Base-by-base conservation (phyloP, 2,888 invertebrate genomes). In the Plemyria rubiginata region DNA sequence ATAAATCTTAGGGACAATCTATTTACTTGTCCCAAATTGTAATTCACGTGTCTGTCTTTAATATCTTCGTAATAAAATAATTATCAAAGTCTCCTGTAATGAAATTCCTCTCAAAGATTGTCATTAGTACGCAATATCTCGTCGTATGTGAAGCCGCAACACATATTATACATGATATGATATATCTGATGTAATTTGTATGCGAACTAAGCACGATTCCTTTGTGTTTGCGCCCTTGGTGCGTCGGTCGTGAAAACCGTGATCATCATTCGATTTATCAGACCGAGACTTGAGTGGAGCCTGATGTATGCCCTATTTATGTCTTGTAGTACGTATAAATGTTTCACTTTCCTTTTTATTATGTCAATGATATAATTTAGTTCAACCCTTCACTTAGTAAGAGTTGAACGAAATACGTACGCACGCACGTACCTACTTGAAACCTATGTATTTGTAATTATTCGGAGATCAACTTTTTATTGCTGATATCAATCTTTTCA, bases 211-310 rank as follows among this genome's bases (percentile, higher is more conserved):
- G 63, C 63, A 65, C 59, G 66, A 65, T 71, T 54, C 72, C 73
- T 79, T 79, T 81, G 78, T 80, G 68, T 62, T 66, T 53, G 40
- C 71, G 84, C 78, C 84, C 84, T 84, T 84, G 84, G 75, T 63
- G 64, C 67, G 75, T 76, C 78, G 74, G 84, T 81, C 77, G 68
- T 66, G 69, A 63, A 60, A 65, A 62, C 68, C 67, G 65, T 68
- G 68, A 63, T 69, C 71, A 73, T 78, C 79, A 75, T 71, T 58
- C 54, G 65, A 70, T 56, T 80, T 77, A 84, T 74, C 79, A 82
- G 80, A 81, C 77, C 83, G 75, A 65, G 68, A 73, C 76, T 48
- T 54, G 61, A 65, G 57, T 48, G 50, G 61, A 65, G 57, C 64
- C 68, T 62, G 45, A n/a, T 59, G 61, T 65, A 48, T 60, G 54